Evolutionary conservation across 92 coral and sea anemone genomes (phyloP).

Genomic region (Nematostella vectensis): DNA sequence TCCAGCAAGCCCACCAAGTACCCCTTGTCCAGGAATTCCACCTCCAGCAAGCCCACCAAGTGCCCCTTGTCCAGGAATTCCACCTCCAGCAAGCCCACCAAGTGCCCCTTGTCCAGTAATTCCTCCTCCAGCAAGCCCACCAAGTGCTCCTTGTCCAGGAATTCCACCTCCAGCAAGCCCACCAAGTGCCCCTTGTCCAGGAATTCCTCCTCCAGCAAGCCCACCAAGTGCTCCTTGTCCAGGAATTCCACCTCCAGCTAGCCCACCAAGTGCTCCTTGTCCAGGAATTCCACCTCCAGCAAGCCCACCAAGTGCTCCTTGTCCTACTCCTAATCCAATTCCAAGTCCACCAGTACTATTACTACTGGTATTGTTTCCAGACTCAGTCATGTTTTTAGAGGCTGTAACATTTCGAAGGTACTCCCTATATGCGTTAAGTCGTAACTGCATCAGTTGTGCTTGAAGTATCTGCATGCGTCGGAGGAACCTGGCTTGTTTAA

Average conservation of each 20-base stretch:
- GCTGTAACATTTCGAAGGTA: slow-evolving; percentile 1
- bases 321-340: slow-evolving; percentile 24
- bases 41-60: slow-evolving; percentile 43
- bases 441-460: slow-evolving; percentile 25
- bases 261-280: slow-evolving; percentile 17
- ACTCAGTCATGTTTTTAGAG: slow-evolving; percentile 2
- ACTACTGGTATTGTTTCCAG: slow-evolving; percentile 20
- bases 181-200: slow-evolving; percentile 40
- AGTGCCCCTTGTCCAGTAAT: slow-evolving; percentile 37
- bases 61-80: slow-evolving; percentile 31
- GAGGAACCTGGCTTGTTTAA: slow-evolving; percentile 11
- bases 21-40: slow-evolving; percentile 55
- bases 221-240: slow-evolving; percentile 17
- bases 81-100: slow-evolving; percentile 41
- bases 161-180: slow-evolving; percentile 21
- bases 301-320: slow-evolving; percentile 26
- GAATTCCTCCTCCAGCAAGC: slow-evolving; percentile 11
- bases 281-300: slow-evolving; percentile 28
- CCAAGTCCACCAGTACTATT: not conserved
- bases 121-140: slow-evolving; percentile 18
- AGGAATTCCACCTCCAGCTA: not conserved
- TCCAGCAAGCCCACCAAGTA: slow-evolving; percentile 23
- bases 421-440: slow-evolving; percentile 2
- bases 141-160: slow-evolving; percentile 3
- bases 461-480: slow-evolving; percentile 11